A percentile compares a stretch with the other conserved stretches of the same genome.
phyloP scores from a whole-genome alignment of 2,113 vertebrate species.

The Callaeas wilsoni region DNA sequence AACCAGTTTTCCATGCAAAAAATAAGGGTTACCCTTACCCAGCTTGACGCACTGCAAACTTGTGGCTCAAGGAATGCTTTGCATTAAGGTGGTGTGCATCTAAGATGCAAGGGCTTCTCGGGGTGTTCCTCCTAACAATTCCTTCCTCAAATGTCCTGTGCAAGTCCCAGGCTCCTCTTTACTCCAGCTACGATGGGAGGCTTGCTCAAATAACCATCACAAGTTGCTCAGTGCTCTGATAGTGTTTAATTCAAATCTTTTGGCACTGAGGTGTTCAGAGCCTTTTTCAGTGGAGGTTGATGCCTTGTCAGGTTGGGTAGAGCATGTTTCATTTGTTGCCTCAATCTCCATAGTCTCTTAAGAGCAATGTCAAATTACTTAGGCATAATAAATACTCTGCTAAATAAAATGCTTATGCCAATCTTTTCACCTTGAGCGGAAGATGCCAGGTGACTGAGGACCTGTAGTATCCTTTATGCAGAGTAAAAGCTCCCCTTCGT shows the following conservation, averaged over 20 bases:
- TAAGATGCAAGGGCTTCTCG: background rate
- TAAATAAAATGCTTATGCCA: background rate
- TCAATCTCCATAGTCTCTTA: background rate
- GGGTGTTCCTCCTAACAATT: background rate
- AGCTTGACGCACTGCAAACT: background rate
- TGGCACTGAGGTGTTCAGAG: background rate
- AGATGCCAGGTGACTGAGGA: background rate
- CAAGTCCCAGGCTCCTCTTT: background rate
- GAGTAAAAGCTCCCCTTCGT: background rate
- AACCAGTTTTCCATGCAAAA: background rate
- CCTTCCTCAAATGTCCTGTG: background rate
- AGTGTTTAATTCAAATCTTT: background rate
- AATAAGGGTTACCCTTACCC: background rate
- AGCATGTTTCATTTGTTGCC: background rate
- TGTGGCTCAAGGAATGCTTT: background rate
- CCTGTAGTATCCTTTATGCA: background rate
- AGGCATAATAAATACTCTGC: background rate
- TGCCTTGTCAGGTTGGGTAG: background rate
- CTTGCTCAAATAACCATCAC: background rate
- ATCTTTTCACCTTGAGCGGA: background rate
- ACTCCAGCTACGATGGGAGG: fast-evolving
- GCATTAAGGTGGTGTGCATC: background rate
- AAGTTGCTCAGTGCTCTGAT: background rate
- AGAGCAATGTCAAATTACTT: background rate
- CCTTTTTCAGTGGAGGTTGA: background rate